Percentiles rank a stretch among this genome's conserved stretches.
phyloP scores from a whole-genome alignment of 2,113 vertebrate species.

The Leptobrachium ailaonicum region DNA sequence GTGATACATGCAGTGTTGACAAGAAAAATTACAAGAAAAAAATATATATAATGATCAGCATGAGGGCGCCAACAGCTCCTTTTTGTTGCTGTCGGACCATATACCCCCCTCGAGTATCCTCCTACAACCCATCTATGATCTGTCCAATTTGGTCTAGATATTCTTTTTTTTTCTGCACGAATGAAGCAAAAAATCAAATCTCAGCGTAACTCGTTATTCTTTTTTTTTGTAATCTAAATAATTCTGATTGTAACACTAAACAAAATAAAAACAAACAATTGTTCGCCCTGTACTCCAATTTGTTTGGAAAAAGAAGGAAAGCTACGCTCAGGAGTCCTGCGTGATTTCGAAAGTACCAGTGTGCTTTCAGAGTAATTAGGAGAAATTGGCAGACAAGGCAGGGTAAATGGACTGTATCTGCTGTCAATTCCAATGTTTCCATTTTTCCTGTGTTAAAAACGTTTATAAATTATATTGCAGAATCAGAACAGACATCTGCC shows the following conservation, averaged over 20 bases:
- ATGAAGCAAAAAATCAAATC: no score
- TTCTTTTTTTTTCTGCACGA: no score
- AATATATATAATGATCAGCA: no score
- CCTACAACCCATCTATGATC: no score
- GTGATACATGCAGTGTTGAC: no score
- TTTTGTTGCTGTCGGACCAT: no score
- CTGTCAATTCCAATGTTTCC: conserved; percentile 48
- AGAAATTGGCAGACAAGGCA: conserved; percentile 42
- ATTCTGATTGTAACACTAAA: not conserved
- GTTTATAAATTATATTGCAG: conserved; percentile 15
- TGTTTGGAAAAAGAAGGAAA: conserved; percentile 26
- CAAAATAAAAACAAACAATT: conserved; percentile 9
- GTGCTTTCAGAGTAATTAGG: conserved; percentile 39
- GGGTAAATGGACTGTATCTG: conserved; percentile 42
- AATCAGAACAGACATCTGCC: conserved; percentile 39
- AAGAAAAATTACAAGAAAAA: no score
- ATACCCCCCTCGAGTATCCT: no score
- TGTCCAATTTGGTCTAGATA: no score
- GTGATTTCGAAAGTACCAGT: conserved; percentile 39
- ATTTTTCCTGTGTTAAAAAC: conserved; percentile 33
- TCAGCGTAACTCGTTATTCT: no score
- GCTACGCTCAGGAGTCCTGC: conserved; percentile 16
- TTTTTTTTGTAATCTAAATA: not conserved
- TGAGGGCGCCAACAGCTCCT: no score
- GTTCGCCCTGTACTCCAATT: conserved; percentile 9